Evolutionary conservation across 2,797 vertebrate species (phyloP).

Genomic region (Lutjanus argentimaculatus): DNA sequence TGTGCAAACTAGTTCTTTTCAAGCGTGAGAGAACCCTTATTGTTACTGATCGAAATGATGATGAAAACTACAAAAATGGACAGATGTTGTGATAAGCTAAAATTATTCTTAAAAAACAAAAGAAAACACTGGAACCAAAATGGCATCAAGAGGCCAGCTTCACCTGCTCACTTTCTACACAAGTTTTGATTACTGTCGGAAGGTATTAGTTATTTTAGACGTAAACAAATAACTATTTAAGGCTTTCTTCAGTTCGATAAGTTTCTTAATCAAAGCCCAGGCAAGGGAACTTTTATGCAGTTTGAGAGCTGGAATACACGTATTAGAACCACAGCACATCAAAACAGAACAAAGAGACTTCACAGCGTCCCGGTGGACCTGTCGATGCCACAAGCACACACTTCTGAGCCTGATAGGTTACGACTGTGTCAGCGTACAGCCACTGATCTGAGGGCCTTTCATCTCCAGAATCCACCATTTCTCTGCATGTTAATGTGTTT

Average conservation of each 20-base stretch:
- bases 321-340: constrained; percentile 61
- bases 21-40: neutral
- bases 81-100: neutral
- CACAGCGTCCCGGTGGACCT: constrained; percentile 66
- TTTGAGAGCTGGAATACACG: constrained; percentile 49
- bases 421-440: constrained; percentile 64
- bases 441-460: constrained; percentile 79
- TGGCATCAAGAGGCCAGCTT: neutral
- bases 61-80: neutral
- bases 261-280: constrained; percentile 62
- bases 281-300: constrained; percentile 55
- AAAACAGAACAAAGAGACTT: constrained; percentile 78
- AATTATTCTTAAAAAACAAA: neutral
- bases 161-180: neutral
- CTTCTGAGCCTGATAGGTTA: constrained; percentile 74
- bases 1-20: neutral
- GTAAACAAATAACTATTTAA: constrained; percentile 38
- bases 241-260: constrained; percentile 43
- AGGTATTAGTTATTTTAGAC: constrained; percentile 22
- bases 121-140: neutral
- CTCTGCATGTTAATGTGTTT: constrained; percentile 75
- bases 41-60: neutral
- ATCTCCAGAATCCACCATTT: constrained; percentile 72
- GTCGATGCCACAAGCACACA: constrained; percentile 62
- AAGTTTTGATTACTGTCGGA: neutral